These are phyloP conservation scores for Rhamphomyia laevipes DNA, from an alignment of 2,888 invertebrate species.

Conservation along the genomic window DNA sequence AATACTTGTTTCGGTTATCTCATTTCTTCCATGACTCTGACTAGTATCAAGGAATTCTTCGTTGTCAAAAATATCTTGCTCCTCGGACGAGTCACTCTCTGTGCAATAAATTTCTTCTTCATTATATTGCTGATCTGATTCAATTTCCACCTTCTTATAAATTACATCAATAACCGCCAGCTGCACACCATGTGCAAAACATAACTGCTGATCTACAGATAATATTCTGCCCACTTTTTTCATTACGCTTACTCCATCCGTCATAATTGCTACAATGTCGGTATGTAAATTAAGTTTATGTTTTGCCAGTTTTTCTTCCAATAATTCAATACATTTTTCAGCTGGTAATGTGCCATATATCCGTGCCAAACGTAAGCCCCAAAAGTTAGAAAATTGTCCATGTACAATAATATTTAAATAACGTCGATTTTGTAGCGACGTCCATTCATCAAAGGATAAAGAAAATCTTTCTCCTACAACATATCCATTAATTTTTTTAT, in stretches of 20 bases:
- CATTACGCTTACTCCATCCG: background rate
- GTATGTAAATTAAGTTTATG: background rate
- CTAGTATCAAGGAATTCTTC: background rate
- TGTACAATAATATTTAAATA: conserved; percentile 2
- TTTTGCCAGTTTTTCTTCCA: conserved; percentile 7
- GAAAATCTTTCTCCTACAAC: conserved; percentile 2
- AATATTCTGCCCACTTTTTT: background rate
- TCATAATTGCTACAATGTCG: background rate
- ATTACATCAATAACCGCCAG: conserved; percentile 16
- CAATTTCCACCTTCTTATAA: background rate
- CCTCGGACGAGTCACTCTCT: background rate
- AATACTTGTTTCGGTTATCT: background rate
- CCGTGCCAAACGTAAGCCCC: conserved; percentile 15
- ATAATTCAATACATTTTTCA: conserved; percentile 5
- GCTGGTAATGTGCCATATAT: conserved; percentile 5
- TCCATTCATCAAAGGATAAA: conserved; percentile 13
- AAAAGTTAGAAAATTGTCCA: conserved; percentile 3
- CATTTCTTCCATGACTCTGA: background rate
- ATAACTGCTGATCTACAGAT: background rate
- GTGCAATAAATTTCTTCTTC: background rate
- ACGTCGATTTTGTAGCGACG: conserved; percentile 2
- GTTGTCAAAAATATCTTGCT: background rate
- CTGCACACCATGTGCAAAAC: conserved; percentile 4
- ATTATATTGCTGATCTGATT: conserved; percentile 12
- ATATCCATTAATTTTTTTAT: background rate